A percentile compares a stretch with the other conserved stretches of the same genome.
These are phyloP conservation scores for Catocala sponsa DNA, from an alignment of 2,888 invertebrate genomes.

Conservation along the genomic window DNA sequence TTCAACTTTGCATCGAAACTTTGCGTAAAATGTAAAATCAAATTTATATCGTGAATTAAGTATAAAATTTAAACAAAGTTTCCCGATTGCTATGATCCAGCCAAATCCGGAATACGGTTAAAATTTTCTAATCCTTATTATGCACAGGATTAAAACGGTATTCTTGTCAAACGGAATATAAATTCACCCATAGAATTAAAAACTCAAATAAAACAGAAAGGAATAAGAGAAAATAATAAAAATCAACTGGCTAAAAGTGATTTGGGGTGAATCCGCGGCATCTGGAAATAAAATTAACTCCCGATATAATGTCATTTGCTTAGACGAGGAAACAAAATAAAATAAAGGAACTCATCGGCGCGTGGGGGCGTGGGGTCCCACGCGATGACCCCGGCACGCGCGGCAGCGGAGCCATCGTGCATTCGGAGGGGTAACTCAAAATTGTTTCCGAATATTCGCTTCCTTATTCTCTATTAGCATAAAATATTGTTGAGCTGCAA, in stretches of 20 bases:
- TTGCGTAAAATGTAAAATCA: neutral
- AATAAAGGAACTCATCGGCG: conserved; percentile 61
- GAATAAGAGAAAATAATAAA: conserved; percentile 36
- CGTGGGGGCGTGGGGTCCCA: conserved; percentile 34
- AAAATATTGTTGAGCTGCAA: neutral
- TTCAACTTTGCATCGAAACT: neutral
- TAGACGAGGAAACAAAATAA: conserved; percentile 66
- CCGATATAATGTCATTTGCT: conserved; percentile 71
- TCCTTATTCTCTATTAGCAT: neutral
- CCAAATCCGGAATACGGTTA: conserved; percentile 17
- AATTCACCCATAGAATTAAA: conserved; percentile 25
- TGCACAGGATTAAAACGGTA: neutral
- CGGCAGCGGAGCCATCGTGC: neutral
- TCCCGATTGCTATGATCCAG: neutral
- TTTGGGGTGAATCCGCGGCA: conserved; percentile 48
- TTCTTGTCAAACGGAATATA: conserved; percentile 9
- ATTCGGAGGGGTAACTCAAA: neutral
- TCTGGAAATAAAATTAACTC: conserved; percentile 68
- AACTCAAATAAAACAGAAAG: conserved; percentile 23
- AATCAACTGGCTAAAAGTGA: conserved; percentile 41
- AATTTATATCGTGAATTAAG: neutral
- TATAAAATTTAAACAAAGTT: conserved; percentile 1
- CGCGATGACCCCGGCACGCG: conserved; percentile 18
- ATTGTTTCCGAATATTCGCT: neutral
- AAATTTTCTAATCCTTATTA: conserved; percentile 11